Evolutionary conservation across 2,888 invertebrate genomes (phyloP), one percentile per base, ranked within the genome.

Genomic region (Sminthurides aquaticus): DNA sequence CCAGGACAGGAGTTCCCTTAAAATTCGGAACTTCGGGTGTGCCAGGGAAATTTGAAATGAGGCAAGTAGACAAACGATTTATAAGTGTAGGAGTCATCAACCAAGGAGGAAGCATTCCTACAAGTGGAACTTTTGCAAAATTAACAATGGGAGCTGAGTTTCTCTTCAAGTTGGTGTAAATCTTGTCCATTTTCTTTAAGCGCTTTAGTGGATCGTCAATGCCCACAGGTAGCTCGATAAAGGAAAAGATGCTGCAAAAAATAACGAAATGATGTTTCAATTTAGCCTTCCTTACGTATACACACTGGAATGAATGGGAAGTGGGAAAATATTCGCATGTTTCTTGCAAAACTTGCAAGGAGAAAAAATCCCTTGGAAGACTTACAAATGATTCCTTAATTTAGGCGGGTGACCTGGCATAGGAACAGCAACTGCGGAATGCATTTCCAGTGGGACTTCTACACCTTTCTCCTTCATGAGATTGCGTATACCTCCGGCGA

Each of bases 31-130:
- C n/a, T 24, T 63, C 66, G 1, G 69, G 64, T 15, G 66, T 55
- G 8, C 71, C 71, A 18, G 73, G 73, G 52, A 73, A 71, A 55
- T 73, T 73, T 5, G 71, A 71, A 67, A 70, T 70, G 52, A 72
- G 67, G 29, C 69, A 68, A 8, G 74, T 73, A 15, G 73, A 70
- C 15, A 69, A 67, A 20, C 64, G 56, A 62, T 72, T 68, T 25
- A 64, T 62, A 2, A 67, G 62, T 43, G 67, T 57, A 8, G 68
- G 68, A 25, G 64, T 62, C 52, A 72, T 72, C 20, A 71, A 60
- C 27, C 64, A 65, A 48, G 67, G 64, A 22, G 68, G 69, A 0
- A 71, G 62, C 22, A 65, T 58, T 8, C 72, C 74, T 2, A 71
- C 68, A 2, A 74, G 49, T 5, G 74, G 72, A 1, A 74, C 68